Percentiles rank a stretch among this genome's conserved stretches.
These are phyloP conservation scores for Cosmorhoe ocellata DNA, from an alignment of 2,888 invertebrate genomes.

Conservation along the genomic window DNA sequence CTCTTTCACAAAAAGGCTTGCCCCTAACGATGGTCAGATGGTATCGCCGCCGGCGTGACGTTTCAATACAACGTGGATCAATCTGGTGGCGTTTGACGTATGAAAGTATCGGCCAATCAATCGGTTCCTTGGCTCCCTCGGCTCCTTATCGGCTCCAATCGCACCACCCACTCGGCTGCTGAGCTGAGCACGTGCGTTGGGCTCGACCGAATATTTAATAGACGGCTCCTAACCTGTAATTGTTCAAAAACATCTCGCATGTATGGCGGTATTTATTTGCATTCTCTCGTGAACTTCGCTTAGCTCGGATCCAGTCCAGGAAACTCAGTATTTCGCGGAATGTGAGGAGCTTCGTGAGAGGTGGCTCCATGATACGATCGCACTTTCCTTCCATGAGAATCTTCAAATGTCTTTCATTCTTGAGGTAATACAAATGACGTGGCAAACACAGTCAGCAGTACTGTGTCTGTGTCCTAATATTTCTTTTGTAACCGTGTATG, in stretches of 20 bases:
- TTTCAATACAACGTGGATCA: slow-evolving; percentile 78
- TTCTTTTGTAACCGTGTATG: slow-evolving; percentile 5
- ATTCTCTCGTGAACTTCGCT: slow-evolving; percentile 36
- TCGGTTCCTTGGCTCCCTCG: slow-evolving; percentile 39
- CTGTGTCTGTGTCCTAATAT: slow-evolving; percentile 1
- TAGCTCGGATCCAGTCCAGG: slow-evolving; percentile 36
- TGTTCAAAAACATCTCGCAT: slow-evolving; percentile 19
- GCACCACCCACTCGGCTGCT: slow-evolving; percentile 44
- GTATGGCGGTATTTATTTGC: slow-evolving; percentile 26
- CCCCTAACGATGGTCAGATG: slow-evolving; percentile 72
- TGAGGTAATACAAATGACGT: slow-evolving; percentile 20
- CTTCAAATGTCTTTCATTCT: slow-evolving; percentile 37
- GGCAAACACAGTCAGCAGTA: background rate
- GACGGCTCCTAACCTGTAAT: slow-evolving; percentile 12
- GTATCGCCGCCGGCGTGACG: slow-evolving; percentile 68
- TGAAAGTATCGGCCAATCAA: slow-evolving; percentile 57
- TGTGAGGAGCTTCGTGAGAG: slow-evolving; percentile 55
- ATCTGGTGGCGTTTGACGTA: slow-evolving; percentile 50
- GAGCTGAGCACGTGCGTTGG: slow-evolving; percentile 43
- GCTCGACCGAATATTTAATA: slow-evolving; percentile 18
- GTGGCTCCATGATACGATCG: slow-evolving; percentile 53
- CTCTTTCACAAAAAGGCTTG: slow-evolving; percentile 54
- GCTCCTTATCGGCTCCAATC: slow-evolving; percentile 48
- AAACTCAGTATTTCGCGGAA: slow-evolving; percentile 46
- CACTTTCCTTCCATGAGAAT: slow-evolving; percentile 49